phyloP scores from a whole-genome alignment of 2,797 vertebrate genomes.

The Paratrypauchen microcephalus region DNA sequence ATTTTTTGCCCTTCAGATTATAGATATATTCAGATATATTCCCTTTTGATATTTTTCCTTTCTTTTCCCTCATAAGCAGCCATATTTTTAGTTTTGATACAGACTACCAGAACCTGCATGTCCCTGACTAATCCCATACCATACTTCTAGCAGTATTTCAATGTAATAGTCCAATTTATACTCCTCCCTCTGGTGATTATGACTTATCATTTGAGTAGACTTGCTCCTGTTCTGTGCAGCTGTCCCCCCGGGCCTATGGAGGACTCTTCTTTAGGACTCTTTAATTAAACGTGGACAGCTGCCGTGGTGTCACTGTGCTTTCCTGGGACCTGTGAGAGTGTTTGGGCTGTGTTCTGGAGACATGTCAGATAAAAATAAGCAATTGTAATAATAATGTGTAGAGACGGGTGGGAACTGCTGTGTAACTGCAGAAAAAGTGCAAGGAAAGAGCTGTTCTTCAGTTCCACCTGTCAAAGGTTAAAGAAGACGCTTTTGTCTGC shows the following conservation, averaged over 20 bases:
- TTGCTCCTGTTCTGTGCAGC: constrained; percentile 20
- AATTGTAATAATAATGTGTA: neutral
- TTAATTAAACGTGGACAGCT: constrained; percentile 41
- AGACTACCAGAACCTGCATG: no score
- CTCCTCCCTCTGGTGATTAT: constrained; percentile 38
- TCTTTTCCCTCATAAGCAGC: no score
- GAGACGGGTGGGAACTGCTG: neutral
- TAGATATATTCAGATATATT: no score
- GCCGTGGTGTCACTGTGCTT: neutral
- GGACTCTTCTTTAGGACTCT: constrained; percentile 31
- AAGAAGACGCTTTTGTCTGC: neutral
- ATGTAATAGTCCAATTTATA: neutral
- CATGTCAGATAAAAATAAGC: constrained; percentile 13
- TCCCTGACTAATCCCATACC: no score
- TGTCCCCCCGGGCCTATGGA: constrained; percentile 34
- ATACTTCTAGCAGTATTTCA: neutral
- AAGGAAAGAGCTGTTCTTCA: neutral
- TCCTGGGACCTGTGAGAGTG: constrained; percentile 4
- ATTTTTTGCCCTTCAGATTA: no score
- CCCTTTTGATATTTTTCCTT: no score
- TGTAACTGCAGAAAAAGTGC: neutral
- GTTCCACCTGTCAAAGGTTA: neutral
- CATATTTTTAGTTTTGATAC: no score
- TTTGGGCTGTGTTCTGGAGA: constrained; percentile 8
- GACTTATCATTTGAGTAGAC: constrained; percentile 32